A percentile compares a stretch with the other conserved stretches of the same genome.
phyloP scores from a whole-genome alignment of 2,113 vertebrate species.

The Talpa occidentalis region DNA sequence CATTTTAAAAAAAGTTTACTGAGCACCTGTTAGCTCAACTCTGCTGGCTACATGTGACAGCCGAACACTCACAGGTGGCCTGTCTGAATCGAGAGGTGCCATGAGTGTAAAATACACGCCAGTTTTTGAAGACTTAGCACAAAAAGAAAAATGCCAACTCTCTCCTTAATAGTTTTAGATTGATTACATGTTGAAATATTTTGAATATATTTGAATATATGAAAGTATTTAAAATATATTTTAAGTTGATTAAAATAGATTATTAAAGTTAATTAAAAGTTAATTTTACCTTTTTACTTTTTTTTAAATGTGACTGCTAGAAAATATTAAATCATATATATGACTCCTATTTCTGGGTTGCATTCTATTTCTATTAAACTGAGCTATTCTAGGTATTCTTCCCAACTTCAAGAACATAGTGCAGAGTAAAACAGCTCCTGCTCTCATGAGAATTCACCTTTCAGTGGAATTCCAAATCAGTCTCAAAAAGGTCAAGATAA shows the following conservation, averaged over 20 bases:
- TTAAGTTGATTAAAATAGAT: not conserved
- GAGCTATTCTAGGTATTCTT: not conserved
- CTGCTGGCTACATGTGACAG: not conserved
- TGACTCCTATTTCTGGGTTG: not conserved
- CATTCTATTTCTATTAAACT: not conserved
- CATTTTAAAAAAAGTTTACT: not conserved
- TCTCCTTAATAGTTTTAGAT: not conserved
- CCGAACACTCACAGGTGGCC: not conserved
- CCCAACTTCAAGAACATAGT: not conserved
- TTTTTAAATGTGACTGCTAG: not conserved
- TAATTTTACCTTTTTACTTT: not conserved
- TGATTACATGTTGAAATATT: not conserved
- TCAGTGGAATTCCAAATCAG: not conserved
- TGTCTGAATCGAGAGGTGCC: not conserved
- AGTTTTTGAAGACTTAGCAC: not conserved
- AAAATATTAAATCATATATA: not conserved
- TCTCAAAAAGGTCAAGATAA: not conserved
- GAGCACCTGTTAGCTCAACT: not conserved
- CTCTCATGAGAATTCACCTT: not conserved
- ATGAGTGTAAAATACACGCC: not conserved
- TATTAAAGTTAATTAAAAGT: not conserved
- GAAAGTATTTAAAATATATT: no score
- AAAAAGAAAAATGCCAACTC: not conserved
- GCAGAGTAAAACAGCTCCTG: not conserved
- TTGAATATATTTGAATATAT: not conserved